These are phyloP conservation scores for Atractosteus spatula DNA, from an alignment of 2,113 vertebrate genomes.

Conservation along the genomic window DNA sequence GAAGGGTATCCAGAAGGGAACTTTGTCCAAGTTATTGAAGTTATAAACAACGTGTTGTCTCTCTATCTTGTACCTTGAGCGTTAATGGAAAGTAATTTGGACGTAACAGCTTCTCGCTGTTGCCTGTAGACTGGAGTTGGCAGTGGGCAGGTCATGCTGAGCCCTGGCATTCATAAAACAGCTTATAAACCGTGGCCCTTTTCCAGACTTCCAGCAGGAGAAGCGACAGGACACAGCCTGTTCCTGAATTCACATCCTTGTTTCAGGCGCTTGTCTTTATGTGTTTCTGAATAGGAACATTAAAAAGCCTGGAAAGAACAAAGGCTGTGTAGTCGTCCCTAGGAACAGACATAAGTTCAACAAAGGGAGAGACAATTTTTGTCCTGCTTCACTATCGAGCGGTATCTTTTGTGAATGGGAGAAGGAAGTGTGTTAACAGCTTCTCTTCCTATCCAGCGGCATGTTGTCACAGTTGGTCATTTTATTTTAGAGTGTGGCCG, in stretches of 20 bases:
- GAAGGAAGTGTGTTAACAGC: too few relatives aligned
- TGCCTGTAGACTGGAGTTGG: not conserved
- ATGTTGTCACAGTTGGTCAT: conserved; percentile 1
- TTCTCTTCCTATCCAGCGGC: too few relatives aligned
- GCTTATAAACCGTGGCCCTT: not conserved
- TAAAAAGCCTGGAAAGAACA: not conserved
- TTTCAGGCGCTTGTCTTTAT: not conserved
- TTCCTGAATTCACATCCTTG: not conserved
- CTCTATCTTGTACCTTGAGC: not conserved
- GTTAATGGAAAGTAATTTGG: not conserved
- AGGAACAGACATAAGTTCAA: too few relatives aligned
- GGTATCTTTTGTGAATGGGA: too few relatives aligned
- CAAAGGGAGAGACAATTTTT: too few relatives aligned
- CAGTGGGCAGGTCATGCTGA: not conserved
- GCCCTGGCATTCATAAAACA: not conserved
- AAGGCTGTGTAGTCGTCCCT: not conserved
- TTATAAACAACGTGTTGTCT: not conserved
- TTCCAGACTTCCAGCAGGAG: not conserved
- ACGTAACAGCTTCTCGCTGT: not conserved
- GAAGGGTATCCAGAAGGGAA: conserved; percentile 1
- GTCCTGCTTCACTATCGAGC: too few relatives aligned
- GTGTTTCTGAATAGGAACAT: not conserved
- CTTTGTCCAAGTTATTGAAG: conserved; percentile 12
- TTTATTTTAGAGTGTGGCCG: too few relatives aligned
- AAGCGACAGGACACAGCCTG: not conserved